Evolutionary conservation across 2,888 invertebrate species (phyloP).

Genomic region (Zhuqinia jingwanae): DNA sequence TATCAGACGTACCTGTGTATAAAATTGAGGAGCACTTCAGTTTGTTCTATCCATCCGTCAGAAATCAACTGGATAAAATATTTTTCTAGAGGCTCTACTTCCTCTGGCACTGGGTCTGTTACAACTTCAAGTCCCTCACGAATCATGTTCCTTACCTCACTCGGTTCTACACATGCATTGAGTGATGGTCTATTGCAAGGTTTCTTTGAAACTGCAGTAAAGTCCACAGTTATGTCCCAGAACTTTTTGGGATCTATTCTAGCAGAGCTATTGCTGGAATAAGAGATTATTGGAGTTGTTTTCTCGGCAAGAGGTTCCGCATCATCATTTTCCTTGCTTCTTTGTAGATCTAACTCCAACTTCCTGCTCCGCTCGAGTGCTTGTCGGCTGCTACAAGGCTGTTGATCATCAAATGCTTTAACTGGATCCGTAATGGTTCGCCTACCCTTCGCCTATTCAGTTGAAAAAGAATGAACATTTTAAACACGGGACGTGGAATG

Average conservation of each 20-base stretch:
- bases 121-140: conserved; percentile 42
- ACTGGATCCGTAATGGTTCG: background rate
- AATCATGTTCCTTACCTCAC: conserved; percentile 58
- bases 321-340: background rate
- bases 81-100: conserved; percentile 32
- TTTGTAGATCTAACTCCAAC: conserved; percentile 15
- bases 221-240: conserved; percentile 19
- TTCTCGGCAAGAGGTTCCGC: background rate
- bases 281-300: conserved; percentile 36
- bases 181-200: conserved; percentile 37
- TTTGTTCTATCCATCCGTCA: conserved; percentile 61
- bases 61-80: conserved; percentile 61
- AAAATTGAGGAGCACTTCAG: conserved; percentile 50
- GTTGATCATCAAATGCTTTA: conserved; percentile 54
- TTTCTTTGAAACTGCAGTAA: conserved; percentile 1
- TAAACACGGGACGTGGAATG: too few species aligned
- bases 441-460: conserved; percentile 57
- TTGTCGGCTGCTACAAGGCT: conserved; percentile 72
- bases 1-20: conserved; percentile 27
- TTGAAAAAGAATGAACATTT: background rate
- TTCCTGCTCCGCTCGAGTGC: conserved; percentile 65
- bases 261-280: background rate
- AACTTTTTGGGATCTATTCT: conserved; percentile 15
- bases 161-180: conserved; percentile 25
- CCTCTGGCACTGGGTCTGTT: conserved; percentile 30